Evolutionary conservation across 1,140 invertebrate species (phyloP).

Genomic region (Brevipalpus yothersi): DNA sequence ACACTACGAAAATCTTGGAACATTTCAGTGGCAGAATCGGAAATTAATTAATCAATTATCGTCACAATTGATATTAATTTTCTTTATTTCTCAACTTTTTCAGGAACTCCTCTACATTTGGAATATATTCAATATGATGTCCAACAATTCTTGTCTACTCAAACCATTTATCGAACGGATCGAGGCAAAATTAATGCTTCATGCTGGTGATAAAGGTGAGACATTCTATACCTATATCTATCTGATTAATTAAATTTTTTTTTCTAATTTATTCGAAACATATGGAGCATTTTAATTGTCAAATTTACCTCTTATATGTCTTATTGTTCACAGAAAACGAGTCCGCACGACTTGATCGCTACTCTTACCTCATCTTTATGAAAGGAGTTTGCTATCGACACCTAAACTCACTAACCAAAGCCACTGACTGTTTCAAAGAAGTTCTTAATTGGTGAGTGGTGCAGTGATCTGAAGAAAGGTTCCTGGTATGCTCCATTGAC

Average conservation of each 20-base stretch:
- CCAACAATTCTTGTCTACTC: constrained; percentile 36
- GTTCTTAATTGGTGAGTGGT: constrained; percentile 1
- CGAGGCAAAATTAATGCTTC: constrained; percentile 26
- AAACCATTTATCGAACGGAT: constrained; percentile 43
- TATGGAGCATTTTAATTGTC: not conserved
- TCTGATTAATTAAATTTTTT: no score
- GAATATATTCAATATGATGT: constrained; percentile 70
- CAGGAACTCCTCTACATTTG: constrained; percentile 72
- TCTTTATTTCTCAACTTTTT: not conserved
- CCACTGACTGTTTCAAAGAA: constrained; percentile 1
- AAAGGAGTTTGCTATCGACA: not conserved
- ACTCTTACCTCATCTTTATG: constrained; percentile 1
- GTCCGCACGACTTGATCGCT: not conserved
- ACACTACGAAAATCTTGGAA: no score
- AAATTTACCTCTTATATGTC: not conserved
- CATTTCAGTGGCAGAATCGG: not conserved
- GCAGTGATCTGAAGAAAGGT: not conserved
- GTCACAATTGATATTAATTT: not conserved
- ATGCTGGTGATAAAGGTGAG: not conserved
- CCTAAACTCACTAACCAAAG: not conserved
- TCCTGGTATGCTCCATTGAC: not conserved
- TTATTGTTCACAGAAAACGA: not conserved
- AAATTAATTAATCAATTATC: no score
- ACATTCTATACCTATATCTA: not conserved
- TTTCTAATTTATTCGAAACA: not conserved